phyloP scores from a whole-genome alignment of 2,113 vertebrate species.

The Tyto alba region DNA sequence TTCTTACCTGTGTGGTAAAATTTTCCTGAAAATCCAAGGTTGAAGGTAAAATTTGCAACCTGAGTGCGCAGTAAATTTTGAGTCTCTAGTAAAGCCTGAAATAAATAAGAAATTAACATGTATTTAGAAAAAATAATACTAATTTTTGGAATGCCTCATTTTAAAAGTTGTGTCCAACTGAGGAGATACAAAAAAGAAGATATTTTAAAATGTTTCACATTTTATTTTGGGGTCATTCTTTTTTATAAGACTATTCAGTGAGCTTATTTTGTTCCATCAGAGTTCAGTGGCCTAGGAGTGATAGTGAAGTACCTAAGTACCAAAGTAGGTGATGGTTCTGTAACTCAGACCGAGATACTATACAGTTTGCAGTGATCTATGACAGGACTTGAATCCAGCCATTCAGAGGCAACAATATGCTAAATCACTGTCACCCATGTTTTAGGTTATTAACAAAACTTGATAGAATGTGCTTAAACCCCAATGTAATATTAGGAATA shows the following conservation, averaged over 20 bases:
- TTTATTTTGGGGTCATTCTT: background rate
- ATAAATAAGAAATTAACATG: slow-evolving; percentile 77
- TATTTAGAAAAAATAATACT: slow-evolving; percentile 66
- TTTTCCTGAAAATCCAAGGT: slow-evolving; percentile 90
- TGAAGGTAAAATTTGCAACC: slow-evolving; percentile 90
- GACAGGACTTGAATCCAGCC: background rate
- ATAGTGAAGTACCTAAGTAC: too few relatives aligned
- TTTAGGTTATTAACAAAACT: background rate
- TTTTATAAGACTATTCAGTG: background rate
- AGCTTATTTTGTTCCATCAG: background rate
- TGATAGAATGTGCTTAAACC: background rate
- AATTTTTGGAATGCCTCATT: slow-evolving; percentile 33
- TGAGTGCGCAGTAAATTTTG: slow-evolving; percentile 85
- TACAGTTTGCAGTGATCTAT: background rate
- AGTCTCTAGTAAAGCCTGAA: slow-evolving; percentile 86
- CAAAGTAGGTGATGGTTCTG: background rate
- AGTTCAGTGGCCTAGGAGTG: background rate
- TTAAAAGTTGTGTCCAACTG: background rate
- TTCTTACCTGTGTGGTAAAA: slow-evolving; percentile 89
- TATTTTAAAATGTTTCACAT: background rate
- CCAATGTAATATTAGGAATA: background rate
- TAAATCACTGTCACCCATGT: background rate
- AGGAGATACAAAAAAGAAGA: background rate
- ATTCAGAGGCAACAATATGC: background rate
- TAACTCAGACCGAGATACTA: background rate